Evolutionary conservation across 2,113 vertebrate genomes (phyloP).

Genomic region (Tautogolabrus adspersus): DNA sequence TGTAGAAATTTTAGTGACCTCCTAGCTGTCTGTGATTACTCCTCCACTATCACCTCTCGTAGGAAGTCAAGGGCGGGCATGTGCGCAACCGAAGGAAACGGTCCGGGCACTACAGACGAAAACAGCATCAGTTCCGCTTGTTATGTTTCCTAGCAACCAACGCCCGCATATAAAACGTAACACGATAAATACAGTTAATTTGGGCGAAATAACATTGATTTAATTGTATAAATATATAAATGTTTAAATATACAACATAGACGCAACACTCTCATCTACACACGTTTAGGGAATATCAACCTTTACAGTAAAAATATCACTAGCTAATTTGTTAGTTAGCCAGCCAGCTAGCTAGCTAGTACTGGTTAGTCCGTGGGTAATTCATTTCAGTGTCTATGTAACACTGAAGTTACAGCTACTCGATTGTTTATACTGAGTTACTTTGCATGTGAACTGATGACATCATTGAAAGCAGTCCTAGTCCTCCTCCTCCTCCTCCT

Average conservation of each 20-base stretch:
- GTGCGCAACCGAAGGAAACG: neutral
- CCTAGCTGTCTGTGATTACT: neutral
- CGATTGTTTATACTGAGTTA: conserved; percentile 10
- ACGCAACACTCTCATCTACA: too few species aligned
- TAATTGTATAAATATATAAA: too few species aligned
- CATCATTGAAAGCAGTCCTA: conserved; percentile 68
- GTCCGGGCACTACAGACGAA: conserved; percentile 39
- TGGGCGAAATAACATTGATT: too few species aligned
- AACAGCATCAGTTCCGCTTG: conserved; percentile 16
- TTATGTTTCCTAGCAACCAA: conserved; percentile 56
- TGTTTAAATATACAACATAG: too few species aligned
- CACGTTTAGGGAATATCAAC: too few species aligned
- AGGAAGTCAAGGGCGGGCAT: conserved; percentile 80
- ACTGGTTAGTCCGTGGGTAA: too few species aligned
- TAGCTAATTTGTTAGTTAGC: too few species aligned
- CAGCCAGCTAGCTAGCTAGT: too few species aligned
- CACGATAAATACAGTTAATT: too few species aligned
- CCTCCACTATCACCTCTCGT: conserved; percentile 50
- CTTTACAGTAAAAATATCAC: too few species aligned
- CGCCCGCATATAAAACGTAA: neutral
- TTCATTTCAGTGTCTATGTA: too few species aligned
- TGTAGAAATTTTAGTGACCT: conserved; percentile 8
- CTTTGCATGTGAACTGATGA: conserved; percentile 63
- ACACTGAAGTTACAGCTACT: neutral
- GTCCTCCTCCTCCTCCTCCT: conserved; percentile 30